Percentiles rank a stretch among this genome's conserved stretches.
These are phyloP conservation scores for Drosophila kanekoi DNA, from an alignment of 2,888 invertebrate genomes.

Conservation along the genomic window DNA sequence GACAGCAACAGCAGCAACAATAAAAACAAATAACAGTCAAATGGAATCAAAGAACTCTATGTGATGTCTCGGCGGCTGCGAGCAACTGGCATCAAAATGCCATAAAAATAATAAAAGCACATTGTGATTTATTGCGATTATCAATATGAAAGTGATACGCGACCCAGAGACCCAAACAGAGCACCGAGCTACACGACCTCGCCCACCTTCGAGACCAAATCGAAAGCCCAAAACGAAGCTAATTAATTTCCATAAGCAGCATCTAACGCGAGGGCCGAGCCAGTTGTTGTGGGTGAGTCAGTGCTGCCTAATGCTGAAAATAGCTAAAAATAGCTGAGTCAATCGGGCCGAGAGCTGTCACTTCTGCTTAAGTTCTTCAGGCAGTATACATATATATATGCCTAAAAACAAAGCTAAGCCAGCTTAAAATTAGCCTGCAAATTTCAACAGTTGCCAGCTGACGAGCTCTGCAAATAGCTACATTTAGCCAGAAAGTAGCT, in stretches of 20 bases:
- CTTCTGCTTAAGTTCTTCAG: no score
- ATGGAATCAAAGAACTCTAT: slow-evolving; percentile 48
- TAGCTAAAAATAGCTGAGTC: background rate
- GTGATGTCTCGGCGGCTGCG: slow-evolving; percentile 28
- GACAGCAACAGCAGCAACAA: slow-evolving; percentile 15
- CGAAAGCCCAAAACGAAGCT: slow-evolving; percentile 35
- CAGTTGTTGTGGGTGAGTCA: slow-evolving; percentile 22
- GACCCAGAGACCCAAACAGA: slow-evolving; percentile 64
- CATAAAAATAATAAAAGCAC: slow-evolving; percentile 60
- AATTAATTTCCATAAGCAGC: slow-evolving; percentile 53
- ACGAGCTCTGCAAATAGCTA: no score
- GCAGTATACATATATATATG: no score
- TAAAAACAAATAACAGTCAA: slow-evolving; percentile 49
- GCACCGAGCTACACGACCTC: slow-evolving; percentile 17
- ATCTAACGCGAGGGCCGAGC: slow-evolving; percentile 8
- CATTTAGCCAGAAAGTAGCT: no score
- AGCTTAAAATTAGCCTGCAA: no score
- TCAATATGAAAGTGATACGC: slow-evolving; percentile 79
- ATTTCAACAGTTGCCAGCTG: no score
- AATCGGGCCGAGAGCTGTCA: background rate
- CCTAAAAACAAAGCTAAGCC: no score
- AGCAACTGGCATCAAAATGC: slow-evolving; percentile 33
- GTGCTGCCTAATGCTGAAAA: no score
- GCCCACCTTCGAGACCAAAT: slow-evolving; percentile 37
- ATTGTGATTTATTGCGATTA: slow-evolving; percentile 74